Base-by-base conservation (phyloP, 2,888 invertebrate species). In the Ditula angustiorana region DNA sequence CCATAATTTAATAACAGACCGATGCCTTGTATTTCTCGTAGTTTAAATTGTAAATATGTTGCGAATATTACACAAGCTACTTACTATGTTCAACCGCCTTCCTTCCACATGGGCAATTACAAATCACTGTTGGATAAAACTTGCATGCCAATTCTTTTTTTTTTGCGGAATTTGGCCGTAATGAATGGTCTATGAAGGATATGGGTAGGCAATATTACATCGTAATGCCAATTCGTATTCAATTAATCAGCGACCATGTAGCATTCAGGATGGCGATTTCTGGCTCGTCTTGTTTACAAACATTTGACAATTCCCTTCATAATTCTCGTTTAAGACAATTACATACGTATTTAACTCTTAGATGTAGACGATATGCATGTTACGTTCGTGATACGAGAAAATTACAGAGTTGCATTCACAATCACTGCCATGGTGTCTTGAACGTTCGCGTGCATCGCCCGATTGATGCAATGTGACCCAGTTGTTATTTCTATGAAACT, bases 391-490 rank as follows among this genome's bases (percentile, higher is more conserved):
- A 81, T 80, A 79, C 71, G 78, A 79, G 81, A 78, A 81, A 84
- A 88, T 87, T 85, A 82, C 81, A 74, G 78, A 79, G 81, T 81
- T 82, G 83, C 80, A 83, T 76, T 83, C 70, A 80, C 80, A 84
- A 85, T 83, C 82, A 81, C 71, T 75, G 77, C 76, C 74, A 89
- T 87, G 86, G 85, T 85, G 85, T 86, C 81, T 83, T 72, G 79
- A 82, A 73, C 76, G 84, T 77, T 86, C 69, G 87, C 87, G 87
- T 87, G 87, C 85, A 86, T 88, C 81, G 83, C 80, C 81, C 78
- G 82, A 85, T 87, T 88, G 86, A 88, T 86, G 88, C 86, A 89
- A 89, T 81, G 80, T 82, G 88, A 88, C 89, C 88, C 79, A 88
- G 79, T 86, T 89, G 76, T 79, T 78, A 80, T 82, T 86, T 85